Evolutionary conservation across 2,888 invertebrate species (phyloP), one percentile per base, ranked within the genome.

Genomic region (Mythimna loreyi): DNA sequence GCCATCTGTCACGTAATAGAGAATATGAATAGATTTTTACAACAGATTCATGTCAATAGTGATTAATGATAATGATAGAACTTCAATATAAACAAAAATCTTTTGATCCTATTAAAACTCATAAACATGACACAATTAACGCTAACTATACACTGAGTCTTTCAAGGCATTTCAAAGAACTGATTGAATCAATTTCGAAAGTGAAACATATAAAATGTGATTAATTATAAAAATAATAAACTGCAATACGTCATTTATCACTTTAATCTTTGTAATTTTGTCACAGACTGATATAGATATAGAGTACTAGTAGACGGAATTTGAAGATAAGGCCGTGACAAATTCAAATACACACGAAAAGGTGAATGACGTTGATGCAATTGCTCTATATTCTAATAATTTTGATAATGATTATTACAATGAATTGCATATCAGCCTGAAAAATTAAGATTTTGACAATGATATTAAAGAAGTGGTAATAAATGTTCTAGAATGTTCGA

Each of bases 321-420:
- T 60, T 19, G 3, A 28, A 68, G 80, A 77, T 77, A 80, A 75
- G 19, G 21, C 8, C 21, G 9, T 53, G 45, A 58, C 53, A 30
- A 60, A 59, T 73, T 2, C n/a, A 23, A 19, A n/a, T 28, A 43
- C 19, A 57, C 19, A 36, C 40, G 49, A 59, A 72, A 55, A 30
- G 16, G 3, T 8, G 16, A 25, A 30, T 45, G 3, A n/a, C 9
- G n/a, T 40, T 53, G 9, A 65, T 77, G 49, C n/a, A 69, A 52
- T 52, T 57, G 6, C n/a, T 13, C 19, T 47, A 1, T 21, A 2
- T 40, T 36, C 21, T 13, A 49, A 45, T 43, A 62, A 62, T 16
- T 43, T 70, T 11, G n/a, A 56, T 11, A 36, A 58, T 23, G n/a
- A 7, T 13, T 19, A 0, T 58, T 57, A 47, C 56, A n/a, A 23